phyloP scores from a whole-genome alignment of 2,113 vertebrate genomes.

The Benitochromis conjunctus region DNA sequence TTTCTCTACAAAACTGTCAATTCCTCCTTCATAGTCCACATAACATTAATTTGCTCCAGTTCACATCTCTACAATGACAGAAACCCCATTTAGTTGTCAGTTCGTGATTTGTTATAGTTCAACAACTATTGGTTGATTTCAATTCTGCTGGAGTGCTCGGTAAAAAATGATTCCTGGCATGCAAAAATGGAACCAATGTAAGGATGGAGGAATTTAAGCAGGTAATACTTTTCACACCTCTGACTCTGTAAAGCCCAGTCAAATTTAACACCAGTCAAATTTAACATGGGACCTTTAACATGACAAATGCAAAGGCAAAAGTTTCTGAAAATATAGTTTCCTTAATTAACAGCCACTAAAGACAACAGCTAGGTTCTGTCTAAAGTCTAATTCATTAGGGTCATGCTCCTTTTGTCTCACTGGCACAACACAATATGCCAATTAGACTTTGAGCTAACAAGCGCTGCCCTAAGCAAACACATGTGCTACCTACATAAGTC shows the following conservation, averaged over 20 bases:
- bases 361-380: neutral
- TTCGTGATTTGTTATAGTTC: neutral
- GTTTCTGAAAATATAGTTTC: neutral
- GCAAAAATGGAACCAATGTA: neutral
- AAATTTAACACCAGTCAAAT: neutral
- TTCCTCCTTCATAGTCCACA: neutral
- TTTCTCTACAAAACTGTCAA: neutral
- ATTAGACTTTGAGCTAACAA: conserved; percentile 11
- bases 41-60: neutral
- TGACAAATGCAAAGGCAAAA: neutral
- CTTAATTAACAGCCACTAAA: neutral
- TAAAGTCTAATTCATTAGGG: neutral
- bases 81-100: neutral
- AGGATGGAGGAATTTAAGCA: neutral
- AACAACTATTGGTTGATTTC: neutral
- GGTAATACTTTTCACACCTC: neutral
- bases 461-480: neutral
- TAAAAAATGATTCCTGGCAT: neutral
- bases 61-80: neutral
- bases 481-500: neutral
- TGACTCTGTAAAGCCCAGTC: neutral
- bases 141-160: neutral
- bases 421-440: conserved; percentile 13
- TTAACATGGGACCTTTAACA: neutral
- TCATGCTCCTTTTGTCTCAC: neutral